Evolutionary conservation across 2,888 invertebrate genomes (phyloP), one percentile per base, ranked within the genome.

Genomic region (Helobdella robusta): DNA sequence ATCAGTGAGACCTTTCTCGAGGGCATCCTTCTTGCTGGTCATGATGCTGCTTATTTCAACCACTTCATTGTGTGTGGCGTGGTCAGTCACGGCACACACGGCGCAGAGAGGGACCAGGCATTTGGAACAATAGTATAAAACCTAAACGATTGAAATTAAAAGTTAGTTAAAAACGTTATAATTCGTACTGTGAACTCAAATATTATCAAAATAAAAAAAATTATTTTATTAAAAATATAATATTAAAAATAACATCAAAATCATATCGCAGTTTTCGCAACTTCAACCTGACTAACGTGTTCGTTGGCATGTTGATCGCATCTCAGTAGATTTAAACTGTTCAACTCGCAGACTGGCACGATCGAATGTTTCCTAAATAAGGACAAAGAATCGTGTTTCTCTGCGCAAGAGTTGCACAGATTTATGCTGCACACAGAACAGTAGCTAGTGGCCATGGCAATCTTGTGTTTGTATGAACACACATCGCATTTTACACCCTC

Each of bases 31-130:
- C 52, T 68, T 68, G 67, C 60, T 66, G 11, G 67, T 67, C 15
- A 70, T 61, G 18, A 69, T 69, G 1, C 36, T 23, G 6, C 52
- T 36, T 8, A 70, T 62, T 18, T 70, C 70, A 20, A 65, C 60
- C 20, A 68, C 68, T n/a, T n/a, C n/a, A 23, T 67, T 54, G 62
- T 68, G 70, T 15, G 23, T 61, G 25, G 63, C 48, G 67, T 70
- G 70, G 23, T 70, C 70, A 3, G 68, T 59, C 23, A 70, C 70
- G 30, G 69, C 69, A 36, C 70, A 69, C 35, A 70, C 68, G 2
- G 70, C 68, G 48, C 70, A 69, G 32, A 70, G 59, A 2, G 69
- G 69, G 2, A 67, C 65, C 35, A 67, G 65, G 36, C 70, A 70
- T 0, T 67, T 68, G 50, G 59, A 54, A 52, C 70, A 70, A 59